These are phyloP conservation scores for Lacerta bilineata DNA, from an alignment of 2,797 vertebrate species.

Conservation along the genomic window DNA sequence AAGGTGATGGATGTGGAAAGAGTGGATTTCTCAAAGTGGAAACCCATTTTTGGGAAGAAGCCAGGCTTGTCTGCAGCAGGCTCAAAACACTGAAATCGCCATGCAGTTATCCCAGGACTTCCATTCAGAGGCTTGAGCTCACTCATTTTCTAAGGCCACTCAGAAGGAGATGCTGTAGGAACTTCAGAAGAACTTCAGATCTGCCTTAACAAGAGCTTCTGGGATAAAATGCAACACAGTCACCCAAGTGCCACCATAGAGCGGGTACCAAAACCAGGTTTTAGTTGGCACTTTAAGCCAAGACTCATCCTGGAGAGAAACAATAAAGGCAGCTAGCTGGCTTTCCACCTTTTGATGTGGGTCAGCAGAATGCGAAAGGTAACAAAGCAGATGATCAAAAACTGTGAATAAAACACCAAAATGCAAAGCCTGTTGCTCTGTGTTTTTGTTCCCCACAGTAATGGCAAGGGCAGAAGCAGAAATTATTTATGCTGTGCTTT, in stretches of 20 bases:
- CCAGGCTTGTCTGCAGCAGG: fast-evolving
- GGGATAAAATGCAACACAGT: background rate
- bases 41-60: background rate
- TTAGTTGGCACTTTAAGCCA: background rate
- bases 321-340: background rate
- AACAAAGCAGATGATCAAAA: background rate
- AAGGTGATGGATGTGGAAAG: constrained; percentile 52
- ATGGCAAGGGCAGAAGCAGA: background rate
- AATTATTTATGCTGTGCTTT: background rate
- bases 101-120: fast-evolving
- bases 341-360: background rate
- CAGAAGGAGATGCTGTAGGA: background rate
- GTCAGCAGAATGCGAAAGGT: background rate
- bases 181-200: background rate
- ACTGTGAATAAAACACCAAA: background rate
- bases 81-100: background rate
- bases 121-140: fast-evolving
- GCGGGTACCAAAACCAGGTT: background rate
- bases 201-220: background rate
- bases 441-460: background rate
- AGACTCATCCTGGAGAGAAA: background rate
- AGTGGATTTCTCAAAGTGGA: constrained; percentile 66
- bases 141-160: background rate
- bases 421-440: background rate
- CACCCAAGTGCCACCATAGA: background rate